phyloP scores from a whole-genome alignment of 1,140 invertebrate species.

The Dinothrombium tinctorium region DNA sequence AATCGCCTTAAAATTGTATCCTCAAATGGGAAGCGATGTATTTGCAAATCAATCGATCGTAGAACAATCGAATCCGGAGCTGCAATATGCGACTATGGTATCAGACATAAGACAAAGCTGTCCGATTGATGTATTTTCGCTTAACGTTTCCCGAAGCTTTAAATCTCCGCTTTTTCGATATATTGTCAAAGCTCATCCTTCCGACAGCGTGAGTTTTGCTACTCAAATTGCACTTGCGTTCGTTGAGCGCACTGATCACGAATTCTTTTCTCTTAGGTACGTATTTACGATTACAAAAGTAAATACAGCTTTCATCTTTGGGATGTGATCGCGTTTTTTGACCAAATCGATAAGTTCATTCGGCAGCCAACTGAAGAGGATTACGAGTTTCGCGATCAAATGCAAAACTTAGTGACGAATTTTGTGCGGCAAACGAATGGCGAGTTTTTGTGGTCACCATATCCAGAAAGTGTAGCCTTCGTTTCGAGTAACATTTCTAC shows the following conservation, averaged over 20 bases:
- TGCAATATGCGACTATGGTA: conserved; percentile 14
- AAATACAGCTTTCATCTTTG: conserved; percentile 14
- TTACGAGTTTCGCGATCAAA: conserved; percentile 7
- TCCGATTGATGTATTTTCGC: conserved; percentile 11
- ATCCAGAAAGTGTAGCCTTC: background rate
- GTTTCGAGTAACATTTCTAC: background rate
- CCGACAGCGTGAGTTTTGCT: conserved; percentile 10
- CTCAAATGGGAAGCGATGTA: background rate
- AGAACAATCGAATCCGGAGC: conserved; percentile 7
- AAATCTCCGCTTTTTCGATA: conserved; percentile 12
- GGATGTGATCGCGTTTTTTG: conserved; percentile 15
- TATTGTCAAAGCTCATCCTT: conserved; percentile 9
- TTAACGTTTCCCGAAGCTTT: conserved; percentile 1
- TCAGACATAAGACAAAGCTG: conserved; percentile 14
- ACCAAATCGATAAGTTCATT: conserved; percentile 10
- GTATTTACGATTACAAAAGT: conserved; percentile 11
- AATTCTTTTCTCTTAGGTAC: conserved; percentile 9
- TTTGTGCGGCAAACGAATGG: conserved; percentile 6
- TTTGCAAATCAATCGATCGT: background rate
- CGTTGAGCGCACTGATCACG: background rate
- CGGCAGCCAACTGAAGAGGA: conserved; percentile 9
- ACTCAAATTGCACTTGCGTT: background rate
- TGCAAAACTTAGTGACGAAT: conserved; percentile 10
- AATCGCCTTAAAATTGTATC: conserved; percentile 11
- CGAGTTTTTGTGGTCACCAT: background rate